Evolutionary conservation across 2,113 vertebrate genomes (phyloP).

Genomic region (Acanthisitta chloris): DNA sequence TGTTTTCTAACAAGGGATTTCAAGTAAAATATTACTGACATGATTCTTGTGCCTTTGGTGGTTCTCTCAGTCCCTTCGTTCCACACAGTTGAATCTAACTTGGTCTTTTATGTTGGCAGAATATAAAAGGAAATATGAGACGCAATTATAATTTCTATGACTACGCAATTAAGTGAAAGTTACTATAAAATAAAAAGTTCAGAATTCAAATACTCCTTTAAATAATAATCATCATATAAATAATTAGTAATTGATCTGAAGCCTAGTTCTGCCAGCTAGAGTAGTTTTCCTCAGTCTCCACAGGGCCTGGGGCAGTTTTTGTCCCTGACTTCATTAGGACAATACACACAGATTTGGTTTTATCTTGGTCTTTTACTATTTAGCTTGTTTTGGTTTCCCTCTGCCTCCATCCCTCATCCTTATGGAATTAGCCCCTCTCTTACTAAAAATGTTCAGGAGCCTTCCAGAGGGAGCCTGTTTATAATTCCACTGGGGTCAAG

Average conservation of each 20-base stretch:
- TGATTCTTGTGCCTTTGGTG: background rate
- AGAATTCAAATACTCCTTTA: background rate
- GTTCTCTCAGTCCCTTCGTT: background rate
- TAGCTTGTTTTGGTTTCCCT: background rate
- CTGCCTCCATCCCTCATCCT: background rate
- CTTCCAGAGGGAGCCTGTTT: background rate
- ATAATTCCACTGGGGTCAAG: background rate
- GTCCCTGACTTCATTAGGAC: background rate
- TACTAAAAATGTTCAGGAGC: background rate
- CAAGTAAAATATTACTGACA: background rate
- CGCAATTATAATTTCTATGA: background rate
- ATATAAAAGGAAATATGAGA: background rate
- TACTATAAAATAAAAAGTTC: background rate
- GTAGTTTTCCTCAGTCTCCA: background rate
- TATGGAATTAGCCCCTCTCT: background rate
- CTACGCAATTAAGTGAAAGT: constrained; percentile 18
- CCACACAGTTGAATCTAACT: background rate
- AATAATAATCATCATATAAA: background rate
- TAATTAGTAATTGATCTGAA: background rate
- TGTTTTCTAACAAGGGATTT: background rate
- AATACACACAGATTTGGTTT: background rate
- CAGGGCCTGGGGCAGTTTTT: background rate
- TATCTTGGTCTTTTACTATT: background rate
- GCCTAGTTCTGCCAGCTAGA: background rate
- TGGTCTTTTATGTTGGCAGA: background rate